A percentile compares a stretch with the other conserved stretches of the same genome.
Evolutionary conservation across 1,140 invertebrate species (phyloP).

Genomic region (Diabrotica virgifera): DNA sequence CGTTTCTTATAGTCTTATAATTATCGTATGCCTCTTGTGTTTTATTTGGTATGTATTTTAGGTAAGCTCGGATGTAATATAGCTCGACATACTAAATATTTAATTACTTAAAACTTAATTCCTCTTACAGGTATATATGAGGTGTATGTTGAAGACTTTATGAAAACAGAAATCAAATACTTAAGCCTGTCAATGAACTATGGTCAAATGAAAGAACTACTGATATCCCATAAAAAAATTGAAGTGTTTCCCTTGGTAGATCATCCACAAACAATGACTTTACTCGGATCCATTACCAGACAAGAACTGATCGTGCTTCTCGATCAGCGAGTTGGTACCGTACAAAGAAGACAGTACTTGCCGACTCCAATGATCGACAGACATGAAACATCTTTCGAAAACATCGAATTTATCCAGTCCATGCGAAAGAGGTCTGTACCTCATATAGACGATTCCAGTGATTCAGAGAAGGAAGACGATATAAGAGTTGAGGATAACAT

Average conservation of each 20-base stretch:
- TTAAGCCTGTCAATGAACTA: conserved; percentile 90
- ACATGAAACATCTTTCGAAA: conserved; percentile 39
- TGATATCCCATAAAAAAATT: conserved; percentile 63
- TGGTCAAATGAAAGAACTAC: conserved; percentile 74
- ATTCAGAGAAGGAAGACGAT: conserved; percentile 18
- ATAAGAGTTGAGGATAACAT: conserved; percentile 1
- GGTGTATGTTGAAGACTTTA: conserved; percentile 93
- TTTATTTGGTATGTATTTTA: too few relatives aligned
- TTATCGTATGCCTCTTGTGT: too few relatives aligned
- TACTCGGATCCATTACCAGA: conserved; percentile 88
- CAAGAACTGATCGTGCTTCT: conserved; percentile 83
- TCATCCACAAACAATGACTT: conserved; percentile 85
- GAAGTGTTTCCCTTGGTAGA: conserved; percentile 88
- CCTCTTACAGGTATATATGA: conserved; percentile 77
- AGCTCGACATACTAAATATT: too few relatives aligned
- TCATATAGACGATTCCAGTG: conserved; percentile 16
- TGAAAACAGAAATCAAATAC: conserved; percentile 85
- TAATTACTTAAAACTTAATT: too few relatives aligned
- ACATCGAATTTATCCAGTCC: conserved; percentile 12
- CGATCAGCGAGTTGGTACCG: conserved; percentile 80
- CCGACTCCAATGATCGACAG: conserved; percentile 33
- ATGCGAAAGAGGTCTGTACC: background rate
- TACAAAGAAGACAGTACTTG: conserved; percentile 71
- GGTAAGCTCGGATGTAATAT: too few relatives aligned
- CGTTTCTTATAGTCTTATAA: too few relatives aligned